These are phyloP conservation scores for Cheilosia scutellata DNA, from an alignment of 2,888 invertebrate genomes.

Conservation along the genomic window DNA sequence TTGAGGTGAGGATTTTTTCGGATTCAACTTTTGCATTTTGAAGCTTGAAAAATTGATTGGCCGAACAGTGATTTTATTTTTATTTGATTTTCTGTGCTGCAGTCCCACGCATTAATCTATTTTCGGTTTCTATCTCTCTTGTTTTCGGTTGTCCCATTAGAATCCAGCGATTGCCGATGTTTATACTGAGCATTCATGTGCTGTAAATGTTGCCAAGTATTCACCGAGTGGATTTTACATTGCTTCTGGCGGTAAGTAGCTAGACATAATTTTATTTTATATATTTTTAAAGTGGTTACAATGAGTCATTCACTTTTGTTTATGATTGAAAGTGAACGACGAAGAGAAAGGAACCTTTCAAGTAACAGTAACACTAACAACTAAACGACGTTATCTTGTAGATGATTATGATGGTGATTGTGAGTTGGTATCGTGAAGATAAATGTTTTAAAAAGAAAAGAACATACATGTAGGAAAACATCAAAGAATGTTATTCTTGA, in stretches of 20 bases:
- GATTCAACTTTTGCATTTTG: conserved; percentile 63
- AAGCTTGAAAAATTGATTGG: conserved; percentile 31
- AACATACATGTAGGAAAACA: too few species aligned
- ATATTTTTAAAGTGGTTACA: conserved; percentile 4
- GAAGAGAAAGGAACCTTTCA: not conserved
- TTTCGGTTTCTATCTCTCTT: conserved; percentile 57
- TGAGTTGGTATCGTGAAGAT: too few species aligned
- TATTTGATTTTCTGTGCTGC: conserved; percentile 45
- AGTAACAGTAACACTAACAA: too few species aligned
- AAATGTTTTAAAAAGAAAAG: too few species aligned
- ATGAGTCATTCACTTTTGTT: conserved; percentile 56
- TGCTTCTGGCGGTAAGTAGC: conserved; percentile 94
- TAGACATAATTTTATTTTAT: not conserved
- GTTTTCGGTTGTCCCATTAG: conserved; percentile 83
- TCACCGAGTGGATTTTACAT: conserved; percentile 99
- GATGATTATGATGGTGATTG: too few species aligned
- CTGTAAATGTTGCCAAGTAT: conserved; percentile 98
- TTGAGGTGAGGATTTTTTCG: conserved; percentile 87
- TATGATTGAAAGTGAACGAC: not conserved
- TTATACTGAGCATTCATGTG: conserved; percentile 98
- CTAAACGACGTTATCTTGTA: too few species aligned
- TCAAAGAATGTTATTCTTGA: too few species aligned
- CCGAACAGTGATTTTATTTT: conserved; percentile 54
- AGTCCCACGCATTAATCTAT: conserved; percentile 75
- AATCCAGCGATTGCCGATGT: conserved; percentile 97